These are phyloP conservation scores for Dermatemys mawii DNA, from an alignment of 2,113 vertebrate species.

Conservation along the genomic window DNA sequence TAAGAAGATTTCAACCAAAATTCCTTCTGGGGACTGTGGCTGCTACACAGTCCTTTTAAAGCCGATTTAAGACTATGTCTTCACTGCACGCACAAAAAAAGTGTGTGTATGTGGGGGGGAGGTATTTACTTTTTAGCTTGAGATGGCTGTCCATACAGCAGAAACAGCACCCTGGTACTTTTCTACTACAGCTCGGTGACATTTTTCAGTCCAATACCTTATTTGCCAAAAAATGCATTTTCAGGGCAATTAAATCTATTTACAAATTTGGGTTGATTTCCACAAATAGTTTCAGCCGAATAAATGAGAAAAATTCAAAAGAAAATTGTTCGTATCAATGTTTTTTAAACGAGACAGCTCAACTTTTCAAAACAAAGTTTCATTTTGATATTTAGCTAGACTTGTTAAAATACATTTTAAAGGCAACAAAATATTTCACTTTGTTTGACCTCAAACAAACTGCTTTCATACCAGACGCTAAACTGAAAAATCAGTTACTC, in stretches of 20 bases:
- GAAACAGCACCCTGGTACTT: not conserved
- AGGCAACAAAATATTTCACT: not conserved
- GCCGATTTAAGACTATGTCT: not conserved
- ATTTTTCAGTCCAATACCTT: not conserved
- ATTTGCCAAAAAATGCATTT: not conserved
- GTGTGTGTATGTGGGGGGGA: rapidly evolving
- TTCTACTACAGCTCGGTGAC: not conserved
- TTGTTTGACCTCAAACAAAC: not conserved
- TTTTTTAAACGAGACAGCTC: not conserved
- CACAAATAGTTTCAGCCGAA: not conserved
- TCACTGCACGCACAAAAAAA: not conserved
- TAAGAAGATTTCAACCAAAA: not conserved
- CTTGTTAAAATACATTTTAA: not conserved
- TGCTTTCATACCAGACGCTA: not conserved
- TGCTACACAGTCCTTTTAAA: not conserved
- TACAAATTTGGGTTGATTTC: not conserved
- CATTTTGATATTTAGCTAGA: not conserved
- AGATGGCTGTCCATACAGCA: not conserved
- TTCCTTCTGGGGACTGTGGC: not conserved
- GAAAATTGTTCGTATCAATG: not conserved
- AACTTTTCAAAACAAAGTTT: not conserved
- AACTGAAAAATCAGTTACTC: not conserved
- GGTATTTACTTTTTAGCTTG: too few species aligned
- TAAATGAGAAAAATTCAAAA: not conserved
- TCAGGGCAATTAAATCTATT: not conserved